Evolutionary conservation across 2,797 vertebrate genomes (phyloP), one percentile per base, ranked within the genome.

Genomic region (Xenentodon cancila): DNA sequence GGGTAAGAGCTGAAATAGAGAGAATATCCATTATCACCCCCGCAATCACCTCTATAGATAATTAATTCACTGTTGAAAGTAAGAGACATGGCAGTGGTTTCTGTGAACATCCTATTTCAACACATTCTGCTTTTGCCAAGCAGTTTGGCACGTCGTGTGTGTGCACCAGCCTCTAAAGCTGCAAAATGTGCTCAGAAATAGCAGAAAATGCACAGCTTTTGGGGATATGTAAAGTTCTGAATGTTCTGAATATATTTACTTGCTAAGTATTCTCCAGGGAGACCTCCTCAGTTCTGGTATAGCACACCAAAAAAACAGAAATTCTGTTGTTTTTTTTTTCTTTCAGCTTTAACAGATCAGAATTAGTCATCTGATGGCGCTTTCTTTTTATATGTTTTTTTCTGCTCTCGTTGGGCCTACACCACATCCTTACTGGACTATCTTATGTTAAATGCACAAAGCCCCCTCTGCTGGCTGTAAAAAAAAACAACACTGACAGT

Each of bases 61-160:
- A 89, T 89, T 47, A 63, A 88, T 89, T 87, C 84, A 73, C 37
- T 73, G 78, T 54, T 53, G 43, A 78, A 79, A 71, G 64, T 69
- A 77, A 52, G 69, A 79, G 70, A 75, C 34, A n/a, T 59, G 7
- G 18, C 42, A 12, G 37, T 55, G 13, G 12, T 67, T 72, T 59
- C 48, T 64, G 63, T 59, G 58, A 76, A 70, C 55, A 65, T 20
- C 15, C 19, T 62, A 60, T 40, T 44, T 73, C 63, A 58, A 58
- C 76, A 74, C 75, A 30, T 53, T 63, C 61, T 75, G 45, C 65
- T 71, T 81, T 77, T 61, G 55, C 40, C 40, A 16, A 55, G 50
- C 46, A 32, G 27, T 22, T 53, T 71, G 20, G 25, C 59, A 27
- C 16, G 0, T 65, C 32, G 57, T 53, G 27, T 55, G 34, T 79